Conservation (phyloP, 2,888 invertebrate species). For the Athripsodes cinereus region DNA sequence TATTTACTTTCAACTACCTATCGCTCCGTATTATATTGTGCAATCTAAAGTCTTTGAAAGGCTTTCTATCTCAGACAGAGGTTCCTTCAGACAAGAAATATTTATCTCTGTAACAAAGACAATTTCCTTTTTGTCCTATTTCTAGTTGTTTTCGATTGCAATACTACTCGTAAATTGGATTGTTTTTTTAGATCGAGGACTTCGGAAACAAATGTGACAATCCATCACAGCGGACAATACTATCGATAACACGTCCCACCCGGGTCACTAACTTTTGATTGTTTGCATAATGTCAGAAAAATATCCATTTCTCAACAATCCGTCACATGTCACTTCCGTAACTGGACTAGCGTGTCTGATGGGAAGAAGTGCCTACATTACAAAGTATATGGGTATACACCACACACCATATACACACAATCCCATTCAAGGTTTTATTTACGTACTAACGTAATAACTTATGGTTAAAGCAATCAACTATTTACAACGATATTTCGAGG, state of each 20-base stretch:
- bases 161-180: slow-evolving; percentile 21
- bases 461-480: too few relatives aligned
- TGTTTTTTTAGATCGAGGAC: slow-evolving; percentile 21
- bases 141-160: slow-evolving; percentile 26
- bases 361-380: too few relatives aligned
- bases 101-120: slow-evolving; percentile 26
- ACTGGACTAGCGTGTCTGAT: too few relatives aligned
- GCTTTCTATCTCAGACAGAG: background rate
- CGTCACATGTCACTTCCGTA: background rate
- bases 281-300: background rate
- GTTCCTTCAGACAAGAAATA: slow-evolving; percentile 18
- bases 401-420: too few relatives aligned
- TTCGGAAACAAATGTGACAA: slow-evolving; percentile 19
- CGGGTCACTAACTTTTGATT: background rate
- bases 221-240: slow-evolving; percentile 10
- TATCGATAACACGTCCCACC: background rate
- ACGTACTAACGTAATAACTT: too few relatives aligned
- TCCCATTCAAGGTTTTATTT: too few relatives aligned
- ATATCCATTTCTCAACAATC: background rate
- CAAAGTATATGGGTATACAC: too few relatives aligned
- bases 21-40: background rate
- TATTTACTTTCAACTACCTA: background rate
- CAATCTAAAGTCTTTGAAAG: background rate
- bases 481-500: too few relatives aligned
- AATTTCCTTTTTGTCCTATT: slow-evolving; percentile 26